phyloP scores from a whole-genome alignment of 1,140 invertebrate species.

The Leucophenga varia region DNA sequence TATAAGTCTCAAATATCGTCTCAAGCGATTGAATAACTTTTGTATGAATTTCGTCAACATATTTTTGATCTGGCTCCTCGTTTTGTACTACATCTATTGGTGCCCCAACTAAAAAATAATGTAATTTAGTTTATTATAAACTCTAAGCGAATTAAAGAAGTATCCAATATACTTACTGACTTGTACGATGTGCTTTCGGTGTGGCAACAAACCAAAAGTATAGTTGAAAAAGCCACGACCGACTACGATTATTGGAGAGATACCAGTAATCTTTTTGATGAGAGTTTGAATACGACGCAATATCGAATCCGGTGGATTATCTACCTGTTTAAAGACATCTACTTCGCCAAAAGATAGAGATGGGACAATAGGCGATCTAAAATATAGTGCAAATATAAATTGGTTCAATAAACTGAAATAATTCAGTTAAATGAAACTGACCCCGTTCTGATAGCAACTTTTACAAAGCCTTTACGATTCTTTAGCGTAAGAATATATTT shows the following conservation, averaged over 20 bases:
- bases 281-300: conserved; percentile 70
- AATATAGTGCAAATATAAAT: conserved; percentile 21
- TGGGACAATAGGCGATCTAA: conserved; percentile 78
- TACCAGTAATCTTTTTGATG: conserved; percentile 69
- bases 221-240: conserved; percentile 91
- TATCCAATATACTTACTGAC: conserved; percentile 88
- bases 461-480: conserved; percentile 78
- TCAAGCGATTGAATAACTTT: conserved; percentile 70
- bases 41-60: conserved; percentile 75
- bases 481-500: conserved; percentile 71
- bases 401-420: neutral
- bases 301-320: conserved; percentile 70
- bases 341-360: conserved; percentile 91
- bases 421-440: conserved; percentile 55
- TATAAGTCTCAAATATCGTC: conserved; percentile 78
- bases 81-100: conserved; percentile 76
- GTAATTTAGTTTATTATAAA: too few relatives aligned
- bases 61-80: conserved; percentile 68
- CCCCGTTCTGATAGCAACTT: conserved; percentile 78
- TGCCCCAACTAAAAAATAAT: conserved; percentile 73
- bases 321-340: conserved; percentile 78
- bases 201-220: conserved; percentile 80
- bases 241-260: conserved; percentile 77
- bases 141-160: too few relatives aligned
- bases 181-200: conserved; percentile 73